Base-by-base conservation (phyloP, 2,113 vertebrate genomes). In the Motacilla alba region DNA sequence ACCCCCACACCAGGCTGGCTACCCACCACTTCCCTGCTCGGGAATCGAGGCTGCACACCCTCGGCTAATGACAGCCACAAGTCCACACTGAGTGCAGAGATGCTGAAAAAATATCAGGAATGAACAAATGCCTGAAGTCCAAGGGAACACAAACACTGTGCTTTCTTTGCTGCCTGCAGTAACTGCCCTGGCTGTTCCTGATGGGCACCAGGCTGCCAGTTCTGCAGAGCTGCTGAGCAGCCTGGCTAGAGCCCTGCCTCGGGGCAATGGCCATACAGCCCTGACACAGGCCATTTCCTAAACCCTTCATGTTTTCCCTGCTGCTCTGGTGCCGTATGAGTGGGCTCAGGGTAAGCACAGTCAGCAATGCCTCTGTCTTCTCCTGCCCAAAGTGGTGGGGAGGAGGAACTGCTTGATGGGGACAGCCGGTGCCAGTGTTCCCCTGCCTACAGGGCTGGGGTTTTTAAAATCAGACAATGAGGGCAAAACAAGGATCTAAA, bases 21-120 rank as follows among this genome's bases (percentile, higher is more conserved):
- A 8, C 9, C 2, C 16, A 5, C 28, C 0, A 0, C 19, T 74
- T 8, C 67, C 39, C 53, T 15, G 26, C 59, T 41, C 0, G 0
- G 64, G 33, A 80, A 33, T 11, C 0, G 0, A 35, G 58, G 53
- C 82, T 77, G 39, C 28, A 21, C 10, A 13, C 30, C 39, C 59
- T 24, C 0, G 0, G 44, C 33, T 69, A 22, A 20, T 5, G n/a
- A 16, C 37, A 66, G 3, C 73, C 41, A 3, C 0, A 2, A 21
- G 22, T 15, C 39, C 59, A 33, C 21, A 9, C 43, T 0, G 4
- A 37, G 27, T 1, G 9, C 24, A 2, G 56, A 49, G 79, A 33
- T 53, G 56, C n/a, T 49, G 47, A 31, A 13, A n/a, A 53, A 50
- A 41, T 55, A 7, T 10, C 52, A 39, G 47, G 31, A 75, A 70